Base-by-base conservation (phyloP, 2,888 invertebrate genomes). In the Cosmopolites sordidus region DNA sequence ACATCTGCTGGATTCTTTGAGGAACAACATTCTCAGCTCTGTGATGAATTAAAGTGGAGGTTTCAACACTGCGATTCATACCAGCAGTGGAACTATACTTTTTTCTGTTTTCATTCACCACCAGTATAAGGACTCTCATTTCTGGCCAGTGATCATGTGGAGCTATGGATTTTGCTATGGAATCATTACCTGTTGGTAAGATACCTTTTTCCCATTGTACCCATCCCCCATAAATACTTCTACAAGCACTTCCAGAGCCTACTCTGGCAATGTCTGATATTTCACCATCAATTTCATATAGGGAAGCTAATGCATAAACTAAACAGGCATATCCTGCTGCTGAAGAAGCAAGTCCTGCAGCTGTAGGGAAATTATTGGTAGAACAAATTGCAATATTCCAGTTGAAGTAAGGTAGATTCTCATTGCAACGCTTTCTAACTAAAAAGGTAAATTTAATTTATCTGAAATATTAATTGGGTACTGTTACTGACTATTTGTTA, bases 241-340 rank as follows among this genome's bases (percentile, higher is more conserved):
- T 82, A 72, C 97, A 97, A 0, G 99, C 99, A 68, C 95, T 96
- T 14, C 99, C 99, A 40, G 97, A 98, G 6, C 91, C 91, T 60
- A 83, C 78, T 61, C 96, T 81, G 1, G 96, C 94, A 48, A 93
- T 79, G 1, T 76, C 75, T 46, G 90, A 87, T 6, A 92, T 76
- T 66, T 91, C 86, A 33, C 82, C 84, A 62, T 85, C 76, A 1
- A 92, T 75, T 58, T 83, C 83, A 68, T 87, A 93, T 1, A 92
- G 74, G 61, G 82, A 79, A 0, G 91, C 86, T 50, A 97, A 73
- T 0, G 92, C 84, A 61, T 80, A 84, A 0, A 92, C 92, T 64
- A 97, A 75, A 70, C 95, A 95, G 1, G 98, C 97, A 73, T 95
- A 98, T 2, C 99, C 99, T 37, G 99, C 96, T 17, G 99, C 98